Evolutionary conservation across 64 coral and sea anemone genomes (phyloP).

Genomic region (Exaiptasia diaphana): DNA sequence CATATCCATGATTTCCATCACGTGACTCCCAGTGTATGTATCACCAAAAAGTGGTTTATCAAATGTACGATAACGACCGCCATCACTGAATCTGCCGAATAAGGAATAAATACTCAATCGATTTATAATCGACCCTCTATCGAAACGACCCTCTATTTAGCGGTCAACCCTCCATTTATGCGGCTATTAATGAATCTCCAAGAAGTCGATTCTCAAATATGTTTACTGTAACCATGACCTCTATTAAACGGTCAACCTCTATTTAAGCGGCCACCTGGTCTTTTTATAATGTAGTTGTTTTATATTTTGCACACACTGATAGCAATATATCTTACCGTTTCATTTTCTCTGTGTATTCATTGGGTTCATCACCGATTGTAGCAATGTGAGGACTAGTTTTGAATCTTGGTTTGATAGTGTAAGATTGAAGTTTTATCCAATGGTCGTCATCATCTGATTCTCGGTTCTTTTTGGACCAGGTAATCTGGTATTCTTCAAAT

Average conservation of each 20-base stretch:
- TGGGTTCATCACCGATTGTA: neutral
- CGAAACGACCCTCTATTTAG: neutral
- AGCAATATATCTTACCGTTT: neutral
- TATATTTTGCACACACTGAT: neutral
- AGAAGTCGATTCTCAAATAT: neutral
- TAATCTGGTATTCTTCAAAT: conserved; percentile 63
- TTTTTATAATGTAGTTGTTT: too few relatives aligned
- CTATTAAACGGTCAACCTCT: too few relatives aligned
- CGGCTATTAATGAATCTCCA: neutral
- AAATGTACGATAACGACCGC: conserved; percentile 44
- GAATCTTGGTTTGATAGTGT: neutral
- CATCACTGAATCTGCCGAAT: neutral
- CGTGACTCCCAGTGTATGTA: conserved; percentile 51
- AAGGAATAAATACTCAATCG: neutral
- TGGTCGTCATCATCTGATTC: neutral
- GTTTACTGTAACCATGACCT: neutral
- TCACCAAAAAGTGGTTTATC: conserved; percentile 72
- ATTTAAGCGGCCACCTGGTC: too few relatives aligned
- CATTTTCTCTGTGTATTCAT: neutral
- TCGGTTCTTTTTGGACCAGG: conserved; percentile 44
- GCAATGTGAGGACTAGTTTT: neutral
- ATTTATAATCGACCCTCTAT: neutral
- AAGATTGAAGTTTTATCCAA: conserved; percentile 5
- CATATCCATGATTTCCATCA: conserved; percentile 54
- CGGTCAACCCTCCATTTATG: neutral